A percentile compares a stretch with the other conserved stretches of the same genome.
These are phyloP conservation scores for Fistularia commersonii DNA, from an alignment of 2,797 vertebrate genomes.

Conservation along the genomic window DNA sequence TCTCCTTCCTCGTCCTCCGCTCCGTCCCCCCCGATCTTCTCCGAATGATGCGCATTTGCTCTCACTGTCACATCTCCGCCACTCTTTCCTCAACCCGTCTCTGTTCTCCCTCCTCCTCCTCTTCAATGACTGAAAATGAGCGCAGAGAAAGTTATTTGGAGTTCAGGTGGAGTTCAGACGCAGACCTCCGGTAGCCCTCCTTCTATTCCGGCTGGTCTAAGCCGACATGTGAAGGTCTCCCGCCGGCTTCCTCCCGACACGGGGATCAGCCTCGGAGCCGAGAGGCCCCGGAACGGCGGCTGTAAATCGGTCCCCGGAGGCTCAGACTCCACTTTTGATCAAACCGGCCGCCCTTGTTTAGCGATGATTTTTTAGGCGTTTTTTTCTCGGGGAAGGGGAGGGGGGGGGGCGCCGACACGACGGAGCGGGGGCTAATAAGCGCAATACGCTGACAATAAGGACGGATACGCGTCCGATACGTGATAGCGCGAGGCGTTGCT, in stretches of 20 bases:
- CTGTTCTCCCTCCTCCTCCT: conserved; percentile 5
- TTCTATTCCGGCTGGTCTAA: conserved; percentile 36
- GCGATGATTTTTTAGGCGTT: conserved; percentile 21
- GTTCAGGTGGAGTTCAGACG: conserved; percentile 66
- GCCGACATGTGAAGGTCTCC: conserved; percentile 46
- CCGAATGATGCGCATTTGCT: conserved; percentile 38
- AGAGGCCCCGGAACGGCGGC: conserved; percentile 45
- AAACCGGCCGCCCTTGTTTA: conserved; percentile 24
- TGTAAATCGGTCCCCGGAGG: conserved; percentile 35
- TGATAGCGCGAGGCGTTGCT: conserved; percentile 45
- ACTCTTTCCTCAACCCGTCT: background rate
- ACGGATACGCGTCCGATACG: conserved; percentile 41
- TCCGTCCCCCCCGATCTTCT: conserved; percentile 9
- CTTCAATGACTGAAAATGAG: conserved; percentile 49
- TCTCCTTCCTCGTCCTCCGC: conserved; percentile 19
- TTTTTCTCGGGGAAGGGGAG: conserved; percentile 3
- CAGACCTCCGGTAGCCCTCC: conserved; percentile 42
- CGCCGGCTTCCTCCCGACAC: conserved; percentile 53
- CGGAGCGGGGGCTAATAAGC: too few relatives aligned
- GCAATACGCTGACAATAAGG: conserved; percentile 25
- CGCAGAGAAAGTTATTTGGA: conserved; percentile 54
- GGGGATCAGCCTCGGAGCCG: conserved; percentile 57
- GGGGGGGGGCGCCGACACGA: too few relatives aligned
- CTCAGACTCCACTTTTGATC: conserved; percentile 52
- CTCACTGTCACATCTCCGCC: conserved; percentile 9